These are phyloP conservation scores for Sinopyrophorus schimmeli DNA, from an alignment of 2,888 invertebrate genomes.

Conservation along the genomic window DNA sequence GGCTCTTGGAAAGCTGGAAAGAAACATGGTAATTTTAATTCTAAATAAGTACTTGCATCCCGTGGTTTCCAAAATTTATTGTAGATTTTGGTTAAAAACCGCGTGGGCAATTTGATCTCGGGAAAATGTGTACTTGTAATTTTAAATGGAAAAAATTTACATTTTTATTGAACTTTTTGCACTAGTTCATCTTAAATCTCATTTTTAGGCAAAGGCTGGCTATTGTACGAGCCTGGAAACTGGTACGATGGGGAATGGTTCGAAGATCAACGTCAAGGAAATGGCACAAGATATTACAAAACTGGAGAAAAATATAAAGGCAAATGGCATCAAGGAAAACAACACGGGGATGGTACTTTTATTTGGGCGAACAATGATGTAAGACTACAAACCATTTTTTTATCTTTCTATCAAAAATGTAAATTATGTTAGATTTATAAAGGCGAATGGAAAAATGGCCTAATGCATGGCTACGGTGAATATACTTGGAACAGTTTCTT, in stretches of 20 bases:
- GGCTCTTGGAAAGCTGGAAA: conserved; percentile 54
- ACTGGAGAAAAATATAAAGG: conserved; percentile 62
- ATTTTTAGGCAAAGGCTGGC: conserved; percentile 51
- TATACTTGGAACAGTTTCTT: conserved; percentile 62
- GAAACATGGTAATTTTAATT: conserved; percentile 47
- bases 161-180: too few species aligned
- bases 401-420: not conserved
- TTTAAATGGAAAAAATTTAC: too few species aligned
- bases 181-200: too few species aligned
- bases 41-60: not conserved
- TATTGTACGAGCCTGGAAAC: conserved; percentile 46
- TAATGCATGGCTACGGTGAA: conserved; percentile 62
- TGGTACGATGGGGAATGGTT: conserved; percentile 56
- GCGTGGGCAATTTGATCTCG: too few species aligned
- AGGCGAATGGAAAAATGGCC: conserved; percentile 63
- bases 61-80: not conserved
- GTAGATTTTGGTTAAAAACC: too few species aligned
- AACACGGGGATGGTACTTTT: conserved; percentile 64
- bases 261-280: conserved; percentile 55
- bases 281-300: conserved; percentile 60
- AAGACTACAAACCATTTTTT: conserved; percentile 37
- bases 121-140: too few species aligned
- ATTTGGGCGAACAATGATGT: conserved; percentile 66
- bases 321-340: conserved; percentile 57
- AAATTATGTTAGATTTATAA: conserved; percentile 58